These are phyloP conservation scores for Sinocyclocheilus anophthalmus DNA, from an alignment of 2,113 vertebrate species.

Conservation along the genomic window DNA sequence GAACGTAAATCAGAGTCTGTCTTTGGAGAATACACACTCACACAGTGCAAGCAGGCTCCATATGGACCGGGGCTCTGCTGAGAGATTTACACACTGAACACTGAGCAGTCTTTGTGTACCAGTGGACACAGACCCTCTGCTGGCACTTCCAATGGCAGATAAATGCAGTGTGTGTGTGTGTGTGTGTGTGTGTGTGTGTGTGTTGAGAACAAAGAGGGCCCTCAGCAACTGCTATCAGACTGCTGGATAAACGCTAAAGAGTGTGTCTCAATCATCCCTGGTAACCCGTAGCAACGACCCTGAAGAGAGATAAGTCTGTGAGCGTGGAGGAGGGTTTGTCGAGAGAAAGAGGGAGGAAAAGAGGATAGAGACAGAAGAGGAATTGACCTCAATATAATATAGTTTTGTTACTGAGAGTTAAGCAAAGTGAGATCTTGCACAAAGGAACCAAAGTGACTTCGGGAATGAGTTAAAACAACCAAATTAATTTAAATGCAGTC, in stretches of 20 bases:
- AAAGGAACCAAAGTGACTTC: neutral
- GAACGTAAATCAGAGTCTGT: conserved; percentile 10
- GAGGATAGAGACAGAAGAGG: neutral
- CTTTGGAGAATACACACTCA: conserved; percentile 5
- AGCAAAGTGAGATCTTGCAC: neutral
- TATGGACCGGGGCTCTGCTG: conserved; percentile 2
- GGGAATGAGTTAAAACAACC: conserved; percentile 10
- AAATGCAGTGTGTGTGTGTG: conserved; percentile 44
- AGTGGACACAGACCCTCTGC: conserved; percentile 21
- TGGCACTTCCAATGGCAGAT: conserved; percentile 49
- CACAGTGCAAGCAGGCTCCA: conserved; percentile 4
- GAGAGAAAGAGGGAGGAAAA: neutral
- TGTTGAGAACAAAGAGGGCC: conserved; percentile 58
- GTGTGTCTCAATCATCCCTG: conserved; percentile 61
- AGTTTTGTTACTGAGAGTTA: conserved; percentile 2
- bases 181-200: conserved; percentile 37
- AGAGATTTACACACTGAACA: conserved; percentile 8
- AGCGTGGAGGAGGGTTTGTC: neutral
- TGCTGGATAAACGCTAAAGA: conserved; percentile 58
- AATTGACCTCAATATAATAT: conserved; percentile 20
- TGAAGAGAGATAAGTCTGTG: conserved; percentile 56
- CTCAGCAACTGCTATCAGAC: conserved; percentile 62
- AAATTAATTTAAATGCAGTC: conserved; percentile 10
- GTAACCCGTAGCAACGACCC: conserved; percentile 61
- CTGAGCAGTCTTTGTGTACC: conserved; percentile 42